Conservation (phyloP, 2,113 vertebrate species). For the Piprites chloris region DNA sequence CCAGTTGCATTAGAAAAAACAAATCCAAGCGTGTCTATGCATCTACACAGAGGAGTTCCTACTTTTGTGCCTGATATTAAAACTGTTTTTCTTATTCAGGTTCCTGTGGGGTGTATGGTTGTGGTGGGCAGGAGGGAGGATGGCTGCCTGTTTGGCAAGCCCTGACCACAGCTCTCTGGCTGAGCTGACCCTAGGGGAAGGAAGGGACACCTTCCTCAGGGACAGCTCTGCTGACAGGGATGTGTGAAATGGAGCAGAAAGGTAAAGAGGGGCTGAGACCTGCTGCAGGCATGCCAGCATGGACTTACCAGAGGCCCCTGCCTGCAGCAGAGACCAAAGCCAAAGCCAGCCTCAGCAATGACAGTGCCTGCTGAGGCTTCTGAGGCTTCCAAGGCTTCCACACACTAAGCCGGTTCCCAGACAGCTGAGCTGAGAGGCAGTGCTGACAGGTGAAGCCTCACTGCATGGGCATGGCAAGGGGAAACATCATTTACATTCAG, state of each 20-base stretch:
- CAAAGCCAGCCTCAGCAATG: background rate
- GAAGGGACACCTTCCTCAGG: background rate
- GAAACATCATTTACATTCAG: background rate
- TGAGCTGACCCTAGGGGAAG: background rate
- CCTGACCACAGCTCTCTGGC: background rate
- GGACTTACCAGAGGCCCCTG: background rate
- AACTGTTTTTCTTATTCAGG: background rate
- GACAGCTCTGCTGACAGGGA: background rate
- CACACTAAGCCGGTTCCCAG: fast-evolving
- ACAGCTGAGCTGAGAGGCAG: too few relatives aligned
- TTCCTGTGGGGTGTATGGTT: background rate
- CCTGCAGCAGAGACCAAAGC: background rate
- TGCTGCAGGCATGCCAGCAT: background rate
- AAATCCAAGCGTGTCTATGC: background rate
- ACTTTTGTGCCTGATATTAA: fast-evolving
- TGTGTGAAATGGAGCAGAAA: background rate
- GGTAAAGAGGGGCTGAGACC: background rate
- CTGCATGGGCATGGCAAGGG: background rate
- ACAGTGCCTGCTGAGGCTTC: background rate
- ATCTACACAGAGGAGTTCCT: fast-evolving
- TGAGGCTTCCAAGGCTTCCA: background rate
- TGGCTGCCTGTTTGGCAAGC: too few relatives aligned
- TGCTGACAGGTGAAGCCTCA: background rate
- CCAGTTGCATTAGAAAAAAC: background rate
- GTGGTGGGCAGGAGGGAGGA: background rate